phyloP scores from a whole-genome alignment of 2,113 vertebrate species.

The Jaculus jaculus region DNA sequence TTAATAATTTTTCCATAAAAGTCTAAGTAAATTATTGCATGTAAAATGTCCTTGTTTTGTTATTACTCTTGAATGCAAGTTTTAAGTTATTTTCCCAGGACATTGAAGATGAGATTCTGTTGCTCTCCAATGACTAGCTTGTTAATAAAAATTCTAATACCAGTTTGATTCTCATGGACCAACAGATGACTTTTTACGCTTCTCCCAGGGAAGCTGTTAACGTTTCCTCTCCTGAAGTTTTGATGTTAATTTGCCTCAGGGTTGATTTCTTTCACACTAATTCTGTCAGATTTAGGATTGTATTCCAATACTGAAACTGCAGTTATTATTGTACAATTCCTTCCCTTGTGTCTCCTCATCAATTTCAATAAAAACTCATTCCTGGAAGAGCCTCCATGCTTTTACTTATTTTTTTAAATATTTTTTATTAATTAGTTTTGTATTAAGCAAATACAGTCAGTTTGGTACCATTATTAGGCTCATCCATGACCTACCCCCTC shows the following conservation, averaged over 20 bases:
- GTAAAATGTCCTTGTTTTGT: constrained; percentile 4
- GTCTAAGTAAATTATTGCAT: not conserved
- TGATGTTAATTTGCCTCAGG: not conserved
- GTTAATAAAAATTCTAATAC: not conserved
- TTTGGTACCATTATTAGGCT: too few species aligned
- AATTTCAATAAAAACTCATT: too few species aligned
- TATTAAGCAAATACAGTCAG: too few species aligned
- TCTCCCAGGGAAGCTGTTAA: not conserved
- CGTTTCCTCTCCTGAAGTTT: constrained; percentile 10
- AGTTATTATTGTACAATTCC: not conserved
- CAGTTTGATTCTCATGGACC: not conserved
- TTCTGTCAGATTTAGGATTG: not conserved
- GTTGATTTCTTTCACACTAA: not conserved
- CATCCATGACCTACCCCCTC: too few species aligned
- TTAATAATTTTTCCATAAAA: not conserved
- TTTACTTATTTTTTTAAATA: too few species aligned
- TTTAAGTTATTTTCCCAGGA: not conserved
- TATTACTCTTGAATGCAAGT: not conserved
- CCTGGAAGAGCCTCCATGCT: not conserved
- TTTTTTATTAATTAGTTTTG: too few species aligned
- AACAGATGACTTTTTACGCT: not conserved
- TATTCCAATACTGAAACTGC: constrained; percentile 1
- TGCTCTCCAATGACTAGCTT: not conserved
- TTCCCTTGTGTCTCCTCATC: too few species aligned
- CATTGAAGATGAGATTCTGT: not conserved